Base-by-base conservation (phyloP, 1,140 invertebrate species). In the Phymastichus coffea region DNA sequence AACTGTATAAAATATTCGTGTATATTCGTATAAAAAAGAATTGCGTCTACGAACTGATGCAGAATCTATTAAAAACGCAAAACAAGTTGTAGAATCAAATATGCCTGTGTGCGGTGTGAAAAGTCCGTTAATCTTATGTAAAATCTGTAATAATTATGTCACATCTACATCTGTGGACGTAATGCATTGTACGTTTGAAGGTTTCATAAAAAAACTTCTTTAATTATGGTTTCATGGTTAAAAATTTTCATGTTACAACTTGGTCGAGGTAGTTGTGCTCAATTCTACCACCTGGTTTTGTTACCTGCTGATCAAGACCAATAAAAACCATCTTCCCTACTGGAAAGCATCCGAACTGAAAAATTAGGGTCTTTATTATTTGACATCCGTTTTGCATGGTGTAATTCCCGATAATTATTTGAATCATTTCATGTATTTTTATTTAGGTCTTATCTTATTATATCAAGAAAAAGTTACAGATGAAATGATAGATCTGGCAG, bases 251-350 rank as follows among this genome's bases (percentile, higher is more conserved):
- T n/a, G n/a, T n/a, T n/a, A n/a, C n/a, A n/a, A n/a, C n/a, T n/a
- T n/a, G n/a, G 23, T 47, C 8, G 26, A 51, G 9, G 4, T 49
- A 4, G 26, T 15, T 63, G 3, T 10, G 3, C 7, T 2, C 37
- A 14, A 26, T 57, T 2, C 48, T 15, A 8, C 52, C 62, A 47
- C 64, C 59, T 28, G 57, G 56, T 1, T 56, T 37, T 28, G 3
- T 64, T 2, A 55, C 62, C 26, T 37, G 62, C 17, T 47, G 37
- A n/a, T 54, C 57, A 15, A 26, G 64, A 41, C 54, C 57, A 0
- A 61, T 68, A 38, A 20, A 59, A 60, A 51, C 57, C 63, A 68
- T 38, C n/a, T 63, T 12, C 3, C 15, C 0, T 59, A 59, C 43
- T 62, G 37, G 43, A 62, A 65, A 44, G 60, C 20, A 4, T 53